Conservation (phyloP, 2,797 vertebrate species). For the Limnodromus scolopaceus region DNA sequence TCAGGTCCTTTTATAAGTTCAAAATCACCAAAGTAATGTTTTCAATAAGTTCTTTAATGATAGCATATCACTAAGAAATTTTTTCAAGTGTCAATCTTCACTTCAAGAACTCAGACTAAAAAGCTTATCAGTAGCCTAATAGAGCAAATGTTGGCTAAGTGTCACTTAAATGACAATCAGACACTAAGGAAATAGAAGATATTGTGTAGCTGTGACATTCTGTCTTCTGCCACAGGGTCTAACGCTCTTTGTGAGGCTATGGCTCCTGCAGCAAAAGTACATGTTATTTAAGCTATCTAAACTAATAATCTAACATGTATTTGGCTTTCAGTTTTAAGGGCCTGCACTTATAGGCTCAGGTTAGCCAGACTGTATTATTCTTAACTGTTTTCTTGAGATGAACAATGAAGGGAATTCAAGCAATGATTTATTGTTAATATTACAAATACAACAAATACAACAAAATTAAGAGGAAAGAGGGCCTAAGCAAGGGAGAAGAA, state of each 20-base stretch:
- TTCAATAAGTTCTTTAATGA: not conserved
- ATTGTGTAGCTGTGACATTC: fast-evolving
- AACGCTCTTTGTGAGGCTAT: fast-evolving
- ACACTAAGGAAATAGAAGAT: not conserved
- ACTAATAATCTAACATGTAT: not conserved
- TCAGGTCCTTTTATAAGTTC: not conserved
- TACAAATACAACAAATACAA: not conserved
- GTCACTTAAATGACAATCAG: not conserved
- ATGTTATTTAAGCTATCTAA: not conserved
- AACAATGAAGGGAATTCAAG: not conserved
- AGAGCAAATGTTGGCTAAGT: not conserved
- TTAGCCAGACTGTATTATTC: not conserved
- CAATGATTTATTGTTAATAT: not conserved
- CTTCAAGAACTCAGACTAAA: not conserved
- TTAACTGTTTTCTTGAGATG: not conserved
- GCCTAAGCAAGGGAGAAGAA: not conserved
- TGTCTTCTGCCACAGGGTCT: not conserved
- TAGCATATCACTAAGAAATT: not conserved
- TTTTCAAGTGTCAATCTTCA: not conserved
- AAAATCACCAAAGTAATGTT: not conserved
- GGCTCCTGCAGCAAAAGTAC: not conserved
- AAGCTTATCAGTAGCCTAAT: not conserved
- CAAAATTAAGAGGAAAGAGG: not conserved
- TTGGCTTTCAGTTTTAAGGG: not conserved
- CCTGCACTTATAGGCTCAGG: not conserved